Base-by-base conservation (phyloP, 2,797 vertebrate species). In the Trematomus bernacchii region DNA sequence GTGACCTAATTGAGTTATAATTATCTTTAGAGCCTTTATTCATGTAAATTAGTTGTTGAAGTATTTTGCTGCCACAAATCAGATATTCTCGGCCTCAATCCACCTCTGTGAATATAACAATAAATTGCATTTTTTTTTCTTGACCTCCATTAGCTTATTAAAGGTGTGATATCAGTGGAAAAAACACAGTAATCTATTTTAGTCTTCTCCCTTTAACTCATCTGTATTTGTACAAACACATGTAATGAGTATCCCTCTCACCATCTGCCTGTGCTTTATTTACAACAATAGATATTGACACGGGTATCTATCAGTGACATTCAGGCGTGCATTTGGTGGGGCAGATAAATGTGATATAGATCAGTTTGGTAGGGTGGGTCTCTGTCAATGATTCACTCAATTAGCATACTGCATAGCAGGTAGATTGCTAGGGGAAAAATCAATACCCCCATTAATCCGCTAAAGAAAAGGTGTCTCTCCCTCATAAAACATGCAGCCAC, bases 301-400 rank as follows among this genome's bases (percentile, higher is more conserved):
- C 19, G 71, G 73, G 82, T 65, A 87, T 94, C 85, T 90, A 91
- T 95, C 92, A 93, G 78, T 90, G 87, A 83, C 80, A 80, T 85
- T 79, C 80, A 90, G 91, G 82, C 83, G 30, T 71, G 66, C 71
- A 58, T 91, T 88, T 87, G 87, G 85, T 80, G 51, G 66, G 53
- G 66, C 79, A 91, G 91, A 95, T 92, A 92, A 91, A 94, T 91
- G 87, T 88, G 89, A 93, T 94, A 91, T 94, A 92, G 92, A 95
- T 95, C 90, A 88, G 79, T 82, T 77, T 54, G 70, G 83, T 77
- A 44, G 78, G 89, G 84, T 83, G 70, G 87, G 90, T 80, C 85
- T 87, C 88, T 90, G 89, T 91, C 87, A 83, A 80, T 93, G 90
- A 93, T 89, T 93, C 84, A 85, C 80, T 89, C 91, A 89, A 95